phyloP scores from a whole-genome alignment of 2,888 invertebrate species.

The Parelbella ahira region DNA sequence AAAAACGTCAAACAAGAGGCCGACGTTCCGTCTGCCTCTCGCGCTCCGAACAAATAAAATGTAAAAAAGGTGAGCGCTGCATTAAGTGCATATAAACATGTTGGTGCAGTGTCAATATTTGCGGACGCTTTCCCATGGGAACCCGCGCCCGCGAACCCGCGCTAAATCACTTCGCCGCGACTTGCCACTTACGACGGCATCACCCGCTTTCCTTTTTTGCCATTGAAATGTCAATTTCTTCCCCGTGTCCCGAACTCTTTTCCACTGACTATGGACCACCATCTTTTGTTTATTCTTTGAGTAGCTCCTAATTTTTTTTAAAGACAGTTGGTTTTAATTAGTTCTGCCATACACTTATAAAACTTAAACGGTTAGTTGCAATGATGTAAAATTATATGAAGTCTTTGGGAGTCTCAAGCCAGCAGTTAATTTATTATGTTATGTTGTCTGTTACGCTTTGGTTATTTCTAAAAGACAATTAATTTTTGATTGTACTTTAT shows the following conservation, averaged over 20 bases:
- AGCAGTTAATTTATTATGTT: too few relatives aligned
- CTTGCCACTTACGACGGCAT: conserved; percentile 43
- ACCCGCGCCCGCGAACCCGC: conserved; percentile 47
- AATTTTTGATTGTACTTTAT: too few relatives aligned
- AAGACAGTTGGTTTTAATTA: too few relatives aligned
- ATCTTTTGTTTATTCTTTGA: conserved; percentile 16
- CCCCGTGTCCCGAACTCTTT: conserved; percentile 33
- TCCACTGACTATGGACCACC: conserved; percentile 13
- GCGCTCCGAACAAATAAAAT: conserved; percentile 72
- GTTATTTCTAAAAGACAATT: too few relatives aligned
- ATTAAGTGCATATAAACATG: conserved; percentile 81
- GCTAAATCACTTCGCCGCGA: conserved; percentile 65
- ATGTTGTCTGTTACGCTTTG: too few relatives aligned
- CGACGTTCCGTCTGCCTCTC: conserved; percentile 72
- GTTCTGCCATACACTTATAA: too few relatives aligned
- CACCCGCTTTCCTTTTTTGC: conserved; percentile 63
- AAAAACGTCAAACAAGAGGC: conserved; percentile 68
- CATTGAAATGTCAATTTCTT: conserved; percentile 72
- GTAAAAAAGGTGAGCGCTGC: conserved; percentile 76
- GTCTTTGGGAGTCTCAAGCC: too few relatives aligned
- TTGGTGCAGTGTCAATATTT: conserved; percentile 78
- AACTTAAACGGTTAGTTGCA: too few relatives aligned
- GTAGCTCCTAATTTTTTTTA: conserved; percentile 5
- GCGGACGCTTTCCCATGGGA: conserved; percentile 77
- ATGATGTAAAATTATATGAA: too few relatives aligned